Percentiles rank a stretch among this genome's conserved stretches.
phyloP scores from a whole-genome alignment of 2,797 vertebrate genomes.

The Crypturellus tataupa region DNA sequence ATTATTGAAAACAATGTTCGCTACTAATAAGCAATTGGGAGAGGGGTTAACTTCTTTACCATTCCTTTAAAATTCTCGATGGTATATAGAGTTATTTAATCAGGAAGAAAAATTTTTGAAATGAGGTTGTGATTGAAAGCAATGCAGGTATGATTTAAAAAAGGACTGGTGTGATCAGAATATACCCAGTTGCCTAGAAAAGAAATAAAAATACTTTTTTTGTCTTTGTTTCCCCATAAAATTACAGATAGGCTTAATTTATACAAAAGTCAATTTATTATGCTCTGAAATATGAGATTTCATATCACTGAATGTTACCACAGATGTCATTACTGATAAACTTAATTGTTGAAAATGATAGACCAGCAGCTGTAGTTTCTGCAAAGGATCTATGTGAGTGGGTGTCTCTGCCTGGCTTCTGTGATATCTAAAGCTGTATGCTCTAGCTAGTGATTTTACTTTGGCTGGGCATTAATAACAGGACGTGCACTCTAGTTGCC shows the following conservation, averaged over 20 bases:
- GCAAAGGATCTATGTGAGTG: background rate
- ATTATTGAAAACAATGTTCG: background rate
- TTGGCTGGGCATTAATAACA: background rate
- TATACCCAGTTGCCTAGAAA: background rate
- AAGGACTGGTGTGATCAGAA: background rate
- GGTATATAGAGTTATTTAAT: background rate
- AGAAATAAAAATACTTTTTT: background rate
- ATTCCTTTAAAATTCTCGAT: background rate
- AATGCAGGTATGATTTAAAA: background rate
- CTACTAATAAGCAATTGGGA: background rate
- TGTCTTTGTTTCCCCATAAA: background rate
- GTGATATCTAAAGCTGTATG: background rate
- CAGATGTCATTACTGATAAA: background rate
- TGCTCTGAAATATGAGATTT: background rate
- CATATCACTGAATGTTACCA: background rate
- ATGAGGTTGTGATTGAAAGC: background rate
- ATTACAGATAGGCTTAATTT: background rate
- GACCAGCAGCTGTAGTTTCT: background rate
- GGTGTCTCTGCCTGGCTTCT: background rate
- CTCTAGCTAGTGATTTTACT: background rate
- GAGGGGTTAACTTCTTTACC: background rate
- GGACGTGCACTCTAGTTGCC: background rate
- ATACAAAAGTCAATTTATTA: background rate
- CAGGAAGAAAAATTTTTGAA: background rate
- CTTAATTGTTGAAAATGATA: background rate